phyloP scores from a whole-genome alignment of 2,113 vertebrate species.

The Lepus europaeus region DNA sequence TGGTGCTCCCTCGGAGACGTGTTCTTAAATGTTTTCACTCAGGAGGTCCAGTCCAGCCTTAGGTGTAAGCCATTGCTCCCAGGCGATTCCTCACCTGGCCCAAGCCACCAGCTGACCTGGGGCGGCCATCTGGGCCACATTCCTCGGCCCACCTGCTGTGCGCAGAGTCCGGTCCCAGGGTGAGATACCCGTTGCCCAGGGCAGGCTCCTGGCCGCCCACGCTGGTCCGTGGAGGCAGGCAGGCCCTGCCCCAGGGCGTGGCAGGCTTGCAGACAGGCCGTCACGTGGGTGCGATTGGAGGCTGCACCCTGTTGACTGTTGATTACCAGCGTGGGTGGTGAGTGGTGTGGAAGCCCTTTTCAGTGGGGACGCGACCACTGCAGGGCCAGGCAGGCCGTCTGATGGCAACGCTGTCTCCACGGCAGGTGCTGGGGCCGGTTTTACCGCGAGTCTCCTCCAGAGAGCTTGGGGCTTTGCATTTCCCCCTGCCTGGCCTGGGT shows the following conservation, averaged over 20 bases:
- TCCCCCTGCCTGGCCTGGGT: not conserved
- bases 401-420: not conserved
- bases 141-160: fast-evolving
- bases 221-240: not conserved
- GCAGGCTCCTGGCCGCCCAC: not conserved
- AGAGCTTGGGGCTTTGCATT: not conserved
- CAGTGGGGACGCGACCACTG: fast-evolving
- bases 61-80: not conserved
- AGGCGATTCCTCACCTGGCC: fast-evolving
- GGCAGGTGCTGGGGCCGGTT: not conserved
- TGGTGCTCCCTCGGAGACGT: no score
- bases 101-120: not conserved
- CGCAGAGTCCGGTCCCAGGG: not conserved
- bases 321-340: not conserved
- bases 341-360: not conserved
- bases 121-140: not conserved
- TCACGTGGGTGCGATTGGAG: not conserved
- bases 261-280: not conserved
- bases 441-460: not conserved
- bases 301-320: not conserved
- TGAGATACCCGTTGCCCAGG: not conserved
- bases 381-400: not conserved
- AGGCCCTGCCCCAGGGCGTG: not conserved
- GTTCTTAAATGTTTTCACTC: not conserved
- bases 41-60: not conserved